Conservation (phyloP, 1,140 invertebrate genomes). For the Megathymus violae region DNA sequence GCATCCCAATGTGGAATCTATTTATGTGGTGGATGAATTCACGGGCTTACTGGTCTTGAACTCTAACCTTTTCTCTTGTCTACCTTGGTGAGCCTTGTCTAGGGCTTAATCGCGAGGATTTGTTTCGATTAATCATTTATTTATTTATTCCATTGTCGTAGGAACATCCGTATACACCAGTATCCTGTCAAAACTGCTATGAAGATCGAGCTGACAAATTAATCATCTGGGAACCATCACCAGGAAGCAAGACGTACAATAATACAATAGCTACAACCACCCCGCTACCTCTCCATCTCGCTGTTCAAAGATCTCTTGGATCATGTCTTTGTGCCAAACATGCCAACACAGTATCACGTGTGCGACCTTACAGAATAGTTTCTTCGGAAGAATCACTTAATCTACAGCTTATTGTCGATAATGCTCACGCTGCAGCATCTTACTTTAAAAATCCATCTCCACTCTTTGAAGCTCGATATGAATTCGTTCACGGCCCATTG, state of each 20-base stretch:
- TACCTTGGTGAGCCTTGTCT: no score
- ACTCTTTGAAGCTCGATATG: conserved; percentile 92
- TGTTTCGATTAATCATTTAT: no score
- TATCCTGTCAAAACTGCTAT: conserved; percentile 92
- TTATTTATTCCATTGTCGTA: conserved; percentile 71
- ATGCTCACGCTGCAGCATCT: conserved; percentile 90
- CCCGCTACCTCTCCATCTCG: conserved; percentile 84
- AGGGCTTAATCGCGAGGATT: no score
- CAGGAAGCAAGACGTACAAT: conserved; percentile 69
- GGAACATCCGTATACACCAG: conserved; percentile 90
- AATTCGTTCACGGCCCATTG: conserved; percentile 94
- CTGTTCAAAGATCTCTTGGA: conserved; percentile 80
- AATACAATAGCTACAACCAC: conserved; percentile 66
- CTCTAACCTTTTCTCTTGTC: no score
- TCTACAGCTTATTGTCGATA: conserved; percentile 91
- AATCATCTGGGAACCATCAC: conserved; percentile 89
- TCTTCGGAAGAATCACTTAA: conserved; percentile 91
- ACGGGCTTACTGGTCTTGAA: no score
- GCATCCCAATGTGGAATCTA: no score
- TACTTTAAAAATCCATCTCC: conserved; percentile 94
- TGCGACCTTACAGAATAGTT: conserved; percentile 86
- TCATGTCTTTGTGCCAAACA: conserved; percentile 88
- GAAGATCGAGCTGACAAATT: conserved; percentile 93
- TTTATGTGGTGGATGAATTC: no score
- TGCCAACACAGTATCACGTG: conserved; percentile 80